Percentiles rank a stretch among this genome's conserved stretches.
Conservation (phyloP, 1,140 invertebrate species). For the Camponotus pennsylvanicus region DNA sequence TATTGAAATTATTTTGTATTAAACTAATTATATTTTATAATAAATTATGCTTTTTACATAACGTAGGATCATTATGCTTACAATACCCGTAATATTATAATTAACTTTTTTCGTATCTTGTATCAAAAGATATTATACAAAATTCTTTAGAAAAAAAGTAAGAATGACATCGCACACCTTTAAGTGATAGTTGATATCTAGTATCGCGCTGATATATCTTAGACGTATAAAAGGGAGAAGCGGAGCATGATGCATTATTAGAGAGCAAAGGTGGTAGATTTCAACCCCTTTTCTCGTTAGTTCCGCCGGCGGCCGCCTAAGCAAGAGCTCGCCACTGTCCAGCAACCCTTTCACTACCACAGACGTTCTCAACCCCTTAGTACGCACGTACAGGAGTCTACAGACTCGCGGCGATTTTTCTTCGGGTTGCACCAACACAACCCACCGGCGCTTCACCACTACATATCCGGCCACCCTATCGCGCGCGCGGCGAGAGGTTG, state of each 20-base stretch:
- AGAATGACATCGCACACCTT: not conserved
- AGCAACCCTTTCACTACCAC: slow-evolving; percentile 82
- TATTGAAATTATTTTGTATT: slow-evolving; percentile 22
- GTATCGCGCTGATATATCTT: not conserved
- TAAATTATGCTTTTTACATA: not conserved
- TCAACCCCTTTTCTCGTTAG: slow-evolving; percentile 77
- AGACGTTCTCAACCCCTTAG: slow-evolving; percentile 78
- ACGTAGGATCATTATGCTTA: not conserved
- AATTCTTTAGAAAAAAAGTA: not conserved
- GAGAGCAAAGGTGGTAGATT: slow-evolving; percentile 61
- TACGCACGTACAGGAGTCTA: slow-evolving; percentile 73
- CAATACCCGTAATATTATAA: not conserved
- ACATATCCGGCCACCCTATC: slow-evolving; percentile 66
- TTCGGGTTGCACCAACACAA: slow-evolving; percentile 77
- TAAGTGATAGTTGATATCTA: not conserved
- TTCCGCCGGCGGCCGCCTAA: slow-evolving; percentile 82
- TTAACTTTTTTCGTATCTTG: not conserved
- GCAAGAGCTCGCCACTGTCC: slow-evolving; percentile 86
- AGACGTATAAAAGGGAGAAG: not conserved
- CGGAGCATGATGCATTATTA: slow-evolving; percentile 35
- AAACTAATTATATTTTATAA: slow-evolving; percentile 6
- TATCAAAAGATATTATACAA: not conserved
- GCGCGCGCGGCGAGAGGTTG: slow-evolving; percentile 60
- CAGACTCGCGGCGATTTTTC: slow-evolving; percentile 81
- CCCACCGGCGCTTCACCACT: slow-evolving; percentile 73